Evolutionary conservation across 2,888 invertebrate species (phyloP), one percentile per base, ranked within the genome.

Genomic region (Uropetala carovei): DNA sequence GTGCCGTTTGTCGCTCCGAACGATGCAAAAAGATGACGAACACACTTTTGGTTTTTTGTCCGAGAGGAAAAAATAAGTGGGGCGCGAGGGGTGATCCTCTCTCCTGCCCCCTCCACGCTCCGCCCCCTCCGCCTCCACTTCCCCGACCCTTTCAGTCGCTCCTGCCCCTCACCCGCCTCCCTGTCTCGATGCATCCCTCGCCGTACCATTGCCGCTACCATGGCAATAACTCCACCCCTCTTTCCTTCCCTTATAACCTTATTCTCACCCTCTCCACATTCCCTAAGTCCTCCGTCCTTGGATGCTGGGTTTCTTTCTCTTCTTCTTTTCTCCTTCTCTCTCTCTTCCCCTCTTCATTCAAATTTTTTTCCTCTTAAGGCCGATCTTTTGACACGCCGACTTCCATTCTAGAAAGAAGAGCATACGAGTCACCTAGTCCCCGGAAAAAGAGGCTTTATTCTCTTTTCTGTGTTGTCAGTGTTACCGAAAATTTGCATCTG

Each of bases 1-100:
- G 68, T 64, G 89, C 89, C 89, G 89, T 64, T 89, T 64, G 89
- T 64, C 89, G 18, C 27, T 64, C n/a, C 57, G 56, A 57, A 83
- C n/a, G 18, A 56, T 64, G 89, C 60, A 86, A 86, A 86, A 86
- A 86, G 60, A 60, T 30, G 60, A 68, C 60, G 89, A 89, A 43
- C 64, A 60, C 64, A 43, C 60, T 89, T 83, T 18, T n/a, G 43
- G n/a, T 64, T 89, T 89, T 89, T 89, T 89, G 43, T 22, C n/a
- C 2, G 30, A 18, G 30, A 27, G 59, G 89, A 89, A 89, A 89
- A 89, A 89, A 89, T 60, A 89, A 68, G n/a, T 60, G 89, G 64
- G 64, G 16, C 83, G 83, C 89, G 30, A 89, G 30, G 43, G 89
- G 27, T 30, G 58, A 22, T 84, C 59, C 30, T 30, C 86, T 60